Conservation (phyloP, 2,888 invertebrate genomes). For the Diachrysia chrysitis region DNA sequence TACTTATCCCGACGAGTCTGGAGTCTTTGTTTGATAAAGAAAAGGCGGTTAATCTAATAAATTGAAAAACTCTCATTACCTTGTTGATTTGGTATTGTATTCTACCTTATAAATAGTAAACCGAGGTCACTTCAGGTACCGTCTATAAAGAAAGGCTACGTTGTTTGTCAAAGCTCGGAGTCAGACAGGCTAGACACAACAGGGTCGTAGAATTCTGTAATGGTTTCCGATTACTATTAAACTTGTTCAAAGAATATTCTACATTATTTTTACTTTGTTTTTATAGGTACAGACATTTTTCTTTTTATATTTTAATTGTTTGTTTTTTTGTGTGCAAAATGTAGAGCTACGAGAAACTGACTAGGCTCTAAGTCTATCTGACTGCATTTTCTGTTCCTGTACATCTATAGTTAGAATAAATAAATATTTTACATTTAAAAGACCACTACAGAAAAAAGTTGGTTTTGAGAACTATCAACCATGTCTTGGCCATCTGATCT, state of each 20-base stretch:
- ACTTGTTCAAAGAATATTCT: neutral
- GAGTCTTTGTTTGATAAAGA: neutral
- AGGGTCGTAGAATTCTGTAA: conserved; percentile 5
- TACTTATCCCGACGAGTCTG: neutral
- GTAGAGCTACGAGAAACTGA: no score
- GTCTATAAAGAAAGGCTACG: conserved; percentile 1
- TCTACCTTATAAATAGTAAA: neutral
- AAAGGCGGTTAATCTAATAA: neutral
- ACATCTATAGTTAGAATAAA: no score
- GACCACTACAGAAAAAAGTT: no score
- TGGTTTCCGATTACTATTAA: conserved; percentile 8
- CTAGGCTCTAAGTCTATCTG: no score
- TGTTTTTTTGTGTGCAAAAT: no score
- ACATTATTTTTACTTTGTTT: neutral
- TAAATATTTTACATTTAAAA: no score
- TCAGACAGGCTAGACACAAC: conserved; percentile 4
- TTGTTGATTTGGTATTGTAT: neutral
- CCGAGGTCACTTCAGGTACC: neutral
- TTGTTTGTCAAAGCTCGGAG: neutral
- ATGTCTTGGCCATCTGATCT: no score
- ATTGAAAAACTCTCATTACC: neutral
- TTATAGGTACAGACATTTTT: neutral
- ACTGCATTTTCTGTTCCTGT: no score
- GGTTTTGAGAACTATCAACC: no score
- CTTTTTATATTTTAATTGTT: neutral